phyloP scores from a whole-genome alignment of 2,113 vertebrate species.

The Gorsachius goisagi region DNA sequence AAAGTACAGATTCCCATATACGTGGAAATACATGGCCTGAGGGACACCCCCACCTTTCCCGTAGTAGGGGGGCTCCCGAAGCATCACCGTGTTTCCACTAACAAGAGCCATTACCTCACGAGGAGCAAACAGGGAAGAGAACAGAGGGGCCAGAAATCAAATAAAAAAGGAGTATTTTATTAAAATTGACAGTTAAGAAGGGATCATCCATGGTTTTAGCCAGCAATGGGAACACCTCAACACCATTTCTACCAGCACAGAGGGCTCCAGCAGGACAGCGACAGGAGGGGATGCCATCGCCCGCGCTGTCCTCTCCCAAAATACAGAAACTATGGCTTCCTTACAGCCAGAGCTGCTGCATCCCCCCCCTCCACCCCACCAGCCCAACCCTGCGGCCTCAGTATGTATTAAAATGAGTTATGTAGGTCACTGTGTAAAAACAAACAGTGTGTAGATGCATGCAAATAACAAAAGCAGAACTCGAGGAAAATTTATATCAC shows the following conservation, averaged over 20 bases:
- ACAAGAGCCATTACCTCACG: not conserved
- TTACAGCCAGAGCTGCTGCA: not conserved
- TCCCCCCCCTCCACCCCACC: not conserved
- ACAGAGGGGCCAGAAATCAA: not conserved
- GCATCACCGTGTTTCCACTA: accelerated
- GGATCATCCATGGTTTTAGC: not conserved
- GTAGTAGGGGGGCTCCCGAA: accelerated
- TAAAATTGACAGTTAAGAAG: not conserved
- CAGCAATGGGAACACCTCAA: not conserved
- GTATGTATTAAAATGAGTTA: not conserved
- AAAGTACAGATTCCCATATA: not conserved
- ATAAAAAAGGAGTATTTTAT: not conserved
- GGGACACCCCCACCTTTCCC: not conserved
- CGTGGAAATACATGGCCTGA: not conserved
- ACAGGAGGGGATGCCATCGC: not conserved
- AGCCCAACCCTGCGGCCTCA: not conserved
- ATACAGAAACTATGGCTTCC: not conserved
- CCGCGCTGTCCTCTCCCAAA: not conserved
- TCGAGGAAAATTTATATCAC: not conserved
- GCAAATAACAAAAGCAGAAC: conserved; percentile 1
- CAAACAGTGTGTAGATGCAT: not conserved
- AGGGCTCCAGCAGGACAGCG: not conserved
- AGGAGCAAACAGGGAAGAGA: not conserved
- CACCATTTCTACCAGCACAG: not conserved
- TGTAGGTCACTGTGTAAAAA: not conserved